These are phyloP conservation scores for Prietella phreatophila DNA, from an alignment of 2,113 vertebrate genomes.

Conservation along the genomic window DNA sequence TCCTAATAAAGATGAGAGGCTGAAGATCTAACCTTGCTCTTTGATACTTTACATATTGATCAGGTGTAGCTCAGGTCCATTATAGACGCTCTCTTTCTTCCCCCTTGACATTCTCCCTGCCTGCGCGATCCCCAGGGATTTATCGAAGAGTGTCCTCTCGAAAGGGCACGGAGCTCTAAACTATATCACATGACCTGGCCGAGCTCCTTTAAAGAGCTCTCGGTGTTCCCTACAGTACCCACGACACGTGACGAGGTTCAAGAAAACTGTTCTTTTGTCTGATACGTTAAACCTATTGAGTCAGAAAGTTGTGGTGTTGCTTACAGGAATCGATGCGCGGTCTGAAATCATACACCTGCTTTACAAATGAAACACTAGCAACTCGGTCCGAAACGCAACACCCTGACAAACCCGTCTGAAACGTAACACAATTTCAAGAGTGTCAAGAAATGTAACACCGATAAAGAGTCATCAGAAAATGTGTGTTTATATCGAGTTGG, in stretches of 20 bases:
- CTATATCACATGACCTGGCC: constrained; percentile 23
- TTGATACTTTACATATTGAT: constrained; percentile 33
- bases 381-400: constrained; percentile 1
- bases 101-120: constrained; percentile 37
- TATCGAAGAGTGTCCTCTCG: constrained; percentile 22
- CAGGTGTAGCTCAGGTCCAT: constrained; percentile 19
- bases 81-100: constrained; percentile 23
- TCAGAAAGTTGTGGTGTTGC: constrained; percentile 13
- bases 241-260: neutral
- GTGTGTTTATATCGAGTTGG: neutral
- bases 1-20: constrained; percentile 9
- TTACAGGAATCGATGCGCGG: constrained; percentile 10
- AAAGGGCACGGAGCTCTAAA: constrained; percentile 23
- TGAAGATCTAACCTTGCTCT: constrained; percentile 19
- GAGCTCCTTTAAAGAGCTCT: constrained; percentile 30
- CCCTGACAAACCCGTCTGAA: constrained; percentile 6
- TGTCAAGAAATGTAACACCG: constrained; percentile 20
- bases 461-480: neutral
- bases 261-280: neutral
- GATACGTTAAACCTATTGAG: neutral
- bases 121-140: constrained; percentile 11
- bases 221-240: neutral
- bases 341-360: constrained; percentile 4
- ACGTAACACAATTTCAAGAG: neutral
- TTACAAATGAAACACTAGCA: constrained; percentile 22